Percentiles rank a stretch among this genome's conserved stretches.
These are phyloP conservation scores for Takifugu bimaculatus DNA, from an alignment of 2,113 vertebrate species.

Conservation along the genomic window DNA sequence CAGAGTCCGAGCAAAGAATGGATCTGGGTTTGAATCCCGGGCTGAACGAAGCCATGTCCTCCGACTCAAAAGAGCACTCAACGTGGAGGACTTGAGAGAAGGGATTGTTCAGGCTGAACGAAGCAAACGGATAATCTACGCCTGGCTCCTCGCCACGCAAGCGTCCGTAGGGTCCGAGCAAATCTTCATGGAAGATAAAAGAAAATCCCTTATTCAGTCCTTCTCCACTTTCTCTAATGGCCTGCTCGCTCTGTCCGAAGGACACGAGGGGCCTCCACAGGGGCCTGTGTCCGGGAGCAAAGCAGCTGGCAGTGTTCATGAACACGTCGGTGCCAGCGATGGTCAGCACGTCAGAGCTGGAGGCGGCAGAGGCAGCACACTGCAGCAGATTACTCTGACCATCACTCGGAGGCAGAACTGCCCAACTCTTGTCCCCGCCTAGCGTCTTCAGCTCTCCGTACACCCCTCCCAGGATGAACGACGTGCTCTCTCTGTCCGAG, in stretches of 20 bases:
- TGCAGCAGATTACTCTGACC: conserved; percentile 82
- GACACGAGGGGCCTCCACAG: conserved; percentile 92
- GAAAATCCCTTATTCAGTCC: conserved; percentile 94
- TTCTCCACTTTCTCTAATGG: conserved; percentile 81
- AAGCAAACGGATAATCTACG: conserved; percentile 91
- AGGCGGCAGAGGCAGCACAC: conserved; percentile 74
- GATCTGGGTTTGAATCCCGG: conserved; percentile 96
- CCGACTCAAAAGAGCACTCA: conserved; percentile 96
- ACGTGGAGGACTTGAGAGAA: conserved; percentile 99
- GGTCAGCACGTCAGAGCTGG: conserved; percentile 85
- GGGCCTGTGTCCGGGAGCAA: conserved; percentile 90
- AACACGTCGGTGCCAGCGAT: conserved; percentile 95
- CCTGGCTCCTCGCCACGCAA: conserved; percentile 89
- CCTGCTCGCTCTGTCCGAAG: conserved; percentile 86
- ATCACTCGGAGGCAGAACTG: conserved; percentile 83
- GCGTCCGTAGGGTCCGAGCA: conserved; percentile 89
- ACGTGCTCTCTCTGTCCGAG: conserved; percentile 86
- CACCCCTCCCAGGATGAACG: conserved; percentile 95
- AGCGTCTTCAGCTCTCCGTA: conserved; percentile 95
- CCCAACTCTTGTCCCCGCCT: conserved; percentile 89
- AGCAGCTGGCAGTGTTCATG: conserved; percentile 91
- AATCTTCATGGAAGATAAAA: conserved; percentile 99
- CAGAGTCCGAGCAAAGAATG: conserved; percentile 94
- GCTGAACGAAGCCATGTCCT: conserved; percentile 92
- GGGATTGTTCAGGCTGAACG: conserved; percentile 93